A percentile compares a stretch with the other conserved stretches of the same genome.
These are phyloP conservation scores for Eunapius fragilis DNA, from an alignment of 37 sponge, comb jelly and placozoan species.

Conservation along the genomic window DNA sequence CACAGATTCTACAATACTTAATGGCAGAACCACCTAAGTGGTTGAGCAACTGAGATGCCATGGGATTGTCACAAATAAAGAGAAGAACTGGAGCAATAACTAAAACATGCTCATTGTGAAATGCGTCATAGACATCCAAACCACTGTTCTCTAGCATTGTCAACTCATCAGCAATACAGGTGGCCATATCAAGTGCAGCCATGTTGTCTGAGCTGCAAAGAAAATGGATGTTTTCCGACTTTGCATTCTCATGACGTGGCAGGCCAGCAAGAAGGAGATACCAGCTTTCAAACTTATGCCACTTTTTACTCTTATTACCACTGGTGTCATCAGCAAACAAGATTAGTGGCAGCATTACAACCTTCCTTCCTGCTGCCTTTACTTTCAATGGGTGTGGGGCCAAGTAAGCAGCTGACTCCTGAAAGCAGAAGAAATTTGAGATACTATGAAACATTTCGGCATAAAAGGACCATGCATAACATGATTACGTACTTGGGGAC, in stretches of 20 bases:
- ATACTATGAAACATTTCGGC: too few species aligned
- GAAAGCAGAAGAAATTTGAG: not conserved
- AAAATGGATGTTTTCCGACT: conserved; percentile 46
- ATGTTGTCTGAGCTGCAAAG: conserved; percentile 32
- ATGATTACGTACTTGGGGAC: not conserved
- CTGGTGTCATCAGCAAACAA: conserved; percentile 67
- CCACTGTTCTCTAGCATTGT: conserved; percentile 11
- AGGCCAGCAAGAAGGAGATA: conserved; percentile 50
- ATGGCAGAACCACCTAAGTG: conserved; percentile 41
- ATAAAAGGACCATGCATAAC: not conserved
- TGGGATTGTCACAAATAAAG: conserved; percentile 33
- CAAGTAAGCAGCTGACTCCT: not conserved
- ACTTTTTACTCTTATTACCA: conserved; percentile 55
- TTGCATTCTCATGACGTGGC: conserved; percentile 10
- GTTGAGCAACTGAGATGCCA: conserved; percentile 33
- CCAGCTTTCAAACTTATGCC: conserved; percentile 66
- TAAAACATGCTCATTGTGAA: conserved; percentile 12
- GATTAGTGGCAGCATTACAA: conserved; percentile 22
- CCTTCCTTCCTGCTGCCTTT: not conserved
- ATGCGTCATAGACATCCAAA: conserved; percentile 12
- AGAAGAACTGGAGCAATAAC: conserved; percentile 30
- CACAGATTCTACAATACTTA: conserved; percentile 46
- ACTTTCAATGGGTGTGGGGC: conserved; percentile 3
- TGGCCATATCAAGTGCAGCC: conserved; percentile 17
- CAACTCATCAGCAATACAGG: conserved; percentile 15